Percentiles rank a stretch among this genome's conserved stretches.
Evolutionary conservation across 2,113 vertebrate species (phyloP).

Genomic region (Pogonocichla stellata): DNA sequence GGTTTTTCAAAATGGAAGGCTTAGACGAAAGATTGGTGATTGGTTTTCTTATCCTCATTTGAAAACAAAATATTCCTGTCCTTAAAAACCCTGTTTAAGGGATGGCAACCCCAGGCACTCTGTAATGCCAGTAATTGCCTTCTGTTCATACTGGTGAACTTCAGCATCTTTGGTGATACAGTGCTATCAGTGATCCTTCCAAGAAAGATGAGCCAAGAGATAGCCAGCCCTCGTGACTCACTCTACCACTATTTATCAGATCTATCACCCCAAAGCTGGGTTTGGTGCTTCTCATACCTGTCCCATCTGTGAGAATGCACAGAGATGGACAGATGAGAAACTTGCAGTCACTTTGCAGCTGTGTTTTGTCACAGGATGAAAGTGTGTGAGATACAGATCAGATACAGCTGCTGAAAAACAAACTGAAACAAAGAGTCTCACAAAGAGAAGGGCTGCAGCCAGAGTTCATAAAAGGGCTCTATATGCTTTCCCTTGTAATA

Average conservation of each 20-base stretch:
- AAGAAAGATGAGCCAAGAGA: conserved; percentile 14
- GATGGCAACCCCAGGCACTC: background rate
- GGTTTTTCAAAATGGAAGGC: background rate
- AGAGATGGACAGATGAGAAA: background rate
- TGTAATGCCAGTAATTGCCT: background rate
- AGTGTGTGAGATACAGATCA: conserved; percentile 47
- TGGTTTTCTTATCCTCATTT: background rate
- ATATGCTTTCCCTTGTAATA: conserved; percentile 55
- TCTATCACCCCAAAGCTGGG: background rate
- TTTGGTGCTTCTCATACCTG: conserved; percentile 14
- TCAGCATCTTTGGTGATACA: background rate
- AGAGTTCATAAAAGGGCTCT: conserved; percentile 67
- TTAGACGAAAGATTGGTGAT: background rate
- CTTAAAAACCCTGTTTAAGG: background rate
- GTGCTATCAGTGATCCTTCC: background rate
- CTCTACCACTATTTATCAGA: background rate
- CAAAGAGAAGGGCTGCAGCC: conserved; percentile 49
- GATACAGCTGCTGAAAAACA: conserved; percentile 63
- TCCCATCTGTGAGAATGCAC: background rate
- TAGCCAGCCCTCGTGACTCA: background rate
- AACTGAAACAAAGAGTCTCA: conserved; percentile 56
- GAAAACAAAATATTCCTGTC: background rate
- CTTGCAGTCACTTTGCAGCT: conserved; percentile 42
- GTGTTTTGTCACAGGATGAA: conserved; percentile 58
- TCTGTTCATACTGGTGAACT: background rate